Base-by-base conservation (phyloP, 2,113 vertebrate genomes). In the Okapia johnstoni region DNA sequence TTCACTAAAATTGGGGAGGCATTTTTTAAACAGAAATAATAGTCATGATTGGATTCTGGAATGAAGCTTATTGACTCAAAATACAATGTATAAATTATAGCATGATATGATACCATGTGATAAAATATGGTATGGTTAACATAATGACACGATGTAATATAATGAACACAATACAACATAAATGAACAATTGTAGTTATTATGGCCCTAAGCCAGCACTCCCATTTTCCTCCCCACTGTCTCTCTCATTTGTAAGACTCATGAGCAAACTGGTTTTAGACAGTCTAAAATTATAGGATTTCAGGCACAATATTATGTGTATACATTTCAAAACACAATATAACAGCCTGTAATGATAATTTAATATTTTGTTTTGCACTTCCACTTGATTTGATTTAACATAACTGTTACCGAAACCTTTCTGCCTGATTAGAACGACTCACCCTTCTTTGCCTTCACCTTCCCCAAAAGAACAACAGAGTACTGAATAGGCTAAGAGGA, bases 261-360 rank as follows among this genome's bases (percentile, higher is more conserved):
- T 85, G 25, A 79, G 19, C 55, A 87, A 81, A 86, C 40, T 73
- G 26, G 63, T 90, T 58, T 48, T 89, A 87, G 36, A 46, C 2
- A 19, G 30, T 80, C 9, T 43, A 96, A 97, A 98, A 96, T 3
- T 66, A 91, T 19, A 97, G 4, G 87, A 61, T 89, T 97, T 98
- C 50, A 93, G 43, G 87, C 94, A 79, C 61, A 95, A 86, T 8
- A 13, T n/a, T 88, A 54, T 60, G 28, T 86, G 14, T 0, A 66
- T 90, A 40, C 1, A 96, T 55, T 97, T 98, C 96, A 88, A 36
- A 95, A 3, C 30, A 48, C 26, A 61, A 85, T 57, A 52, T 93
- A 83, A 70, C 16, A 23, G 94, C 93, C 95, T 79, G 81, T 43
- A 96, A 84, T 2, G 52, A 83, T 48, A 57, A 90, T 66, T 70